Evolutionary conservation across 1,140 invertebrate genomes (phyloP).

Genomic region (Paraescarpia echinospica): DNA sequence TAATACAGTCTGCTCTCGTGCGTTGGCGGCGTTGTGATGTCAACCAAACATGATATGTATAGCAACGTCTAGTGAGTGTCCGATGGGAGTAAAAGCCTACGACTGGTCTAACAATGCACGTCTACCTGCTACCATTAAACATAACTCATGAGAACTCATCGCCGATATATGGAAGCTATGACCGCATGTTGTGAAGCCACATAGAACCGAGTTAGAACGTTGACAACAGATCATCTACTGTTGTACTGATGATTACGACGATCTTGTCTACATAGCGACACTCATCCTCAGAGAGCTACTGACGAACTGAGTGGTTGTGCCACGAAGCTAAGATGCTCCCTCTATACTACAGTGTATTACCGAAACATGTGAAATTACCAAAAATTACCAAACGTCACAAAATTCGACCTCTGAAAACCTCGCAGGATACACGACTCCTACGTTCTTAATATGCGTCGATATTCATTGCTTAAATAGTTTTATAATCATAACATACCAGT

Average conservation of each 20-base stretch:
- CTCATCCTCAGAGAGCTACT: background rate
- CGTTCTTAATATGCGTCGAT: background rate
- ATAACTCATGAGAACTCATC: background rate
- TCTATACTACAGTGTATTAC: background rate
- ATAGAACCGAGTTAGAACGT: background rate
- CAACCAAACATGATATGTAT: constrained; percentile 6
- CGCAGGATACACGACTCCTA: background rate
- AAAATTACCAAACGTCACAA: too few relatives aligned
- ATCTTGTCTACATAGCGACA: background rate
- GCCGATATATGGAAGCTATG: background rate
- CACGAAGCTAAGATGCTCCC: background rate
- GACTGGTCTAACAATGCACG: background rate
- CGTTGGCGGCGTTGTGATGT: background rate
- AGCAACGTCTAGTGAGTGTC: background rate
- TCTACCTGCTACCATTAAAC: background rate
- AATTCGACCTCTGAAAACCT: background rate
- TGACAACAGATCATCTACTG: background rate
- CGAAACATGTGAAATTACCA: background rate
- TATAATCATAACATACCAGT: background rate
- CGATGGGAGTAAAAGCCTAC: background rate
- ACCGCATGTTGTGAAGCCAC: background rate
- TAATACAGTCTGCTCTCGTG: background rate
- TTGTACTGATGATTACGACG: background rate
- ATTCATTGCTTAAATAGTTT: background rate
- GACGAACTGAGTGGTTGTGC: too few relatives aligned